These are phyloP conservation scores for Drosophila gunungcola DNA, from an alignment of 1,140 invertebrate species.

Conservation along the genomic window DNA sequence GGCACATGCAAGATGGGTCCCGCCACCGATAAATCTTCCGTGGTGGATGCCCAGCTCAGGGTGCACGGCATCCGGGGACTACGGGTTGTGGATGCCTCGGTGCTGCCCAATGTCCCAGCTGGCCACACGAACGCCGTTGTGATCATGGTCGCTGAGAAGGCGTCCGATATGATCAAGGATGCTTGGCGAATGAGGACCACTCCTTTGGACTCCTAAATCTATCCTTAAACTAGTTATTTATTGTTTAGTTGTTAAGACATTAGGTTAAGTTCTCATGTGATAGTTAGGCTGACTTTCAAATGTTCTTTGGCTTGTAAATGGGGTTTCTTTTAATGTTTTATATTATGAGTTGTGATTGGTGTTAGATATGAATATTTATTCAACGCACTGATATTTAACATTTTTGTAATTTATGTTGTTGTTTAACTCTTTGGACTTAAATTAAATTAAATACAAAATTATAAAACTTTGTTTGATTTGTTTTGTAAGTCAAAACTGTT, in stretches of 20 bases:
- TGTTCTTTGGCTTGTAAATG: neutral
- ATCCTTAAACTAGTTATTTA: conserved; percentile 48
- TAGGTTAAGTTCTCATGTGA: conserved; percentile 52
- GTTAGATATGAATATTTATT: conserved; percentile 9
- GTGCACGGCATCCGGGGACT: conserved; percentile 89
- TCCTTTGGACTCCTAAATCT: conserved; percentile 5
- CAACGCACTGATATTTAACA: neutral
- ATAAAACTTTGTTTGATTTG: too few species aligned
- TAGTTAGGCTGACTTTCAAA: conserved; percentile 24
- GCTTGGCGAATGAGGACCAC: conserved; percentile 84
- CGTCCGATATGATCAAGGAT: conserved; percentile 87
- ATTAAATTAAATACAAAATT: neutral
- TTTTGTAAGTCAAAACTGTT: too few species aligned
- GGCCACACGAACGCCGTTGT: conserved; percentile 88
- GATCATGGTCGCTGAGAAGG: conserved; percentile 89
- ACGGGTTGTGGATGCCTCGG: conserved; percentile 90
- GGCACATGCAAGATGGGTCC: conserved; percentile 93
- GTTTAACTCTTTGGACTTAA: neutral
- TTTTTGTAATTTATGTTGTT: neutral
- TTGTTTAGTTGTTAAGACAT: conserved; percentile 49
- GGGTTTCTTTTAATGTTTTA: neutral
- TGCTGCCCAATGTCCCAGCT: conserved; percentile 88
- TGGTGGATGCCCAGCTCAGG: conserved; percentile 90
- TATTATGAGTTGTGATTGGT: conserved; percentile 3
- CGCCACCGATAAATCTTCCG: conserved; percentile 87